phyloP scores from a whole-genome alignment of 2,797 vertebrate species.

The Spondyliosoma cantharus region DNA sequence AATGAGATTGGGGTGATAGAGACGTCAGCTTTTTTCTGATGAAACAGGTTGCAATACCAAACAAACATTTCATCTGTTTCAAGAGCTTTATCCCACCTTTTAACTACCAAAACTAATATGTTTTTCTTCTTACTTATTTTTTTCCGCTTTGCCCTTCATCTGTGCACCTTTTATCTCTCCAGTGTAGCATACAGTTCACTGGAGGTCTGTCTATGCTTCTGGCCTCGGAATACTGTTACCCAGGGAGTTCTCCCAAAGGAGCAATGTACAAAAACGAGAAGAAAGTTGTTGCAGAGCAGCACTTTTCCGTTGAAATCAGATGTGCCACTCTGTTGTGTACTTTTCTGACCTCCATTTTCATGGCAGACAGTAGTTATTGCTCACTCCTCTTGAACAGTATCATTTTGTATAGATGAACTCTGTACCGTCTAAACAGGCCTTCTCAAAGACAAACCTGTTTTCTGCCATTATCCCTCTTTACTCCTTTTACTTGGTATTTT shows the following conservation, averaged over 20 bases:
- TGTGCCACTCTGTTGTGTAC: slow-evolving; percentile 47
- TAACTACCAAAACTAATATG: slow-evolving; percentile 32
- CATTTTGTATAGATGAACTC: slow-evolving; percentile 23
- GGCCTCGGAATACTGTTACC: slow-evolving; percentile 54
- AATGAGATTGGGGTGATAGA: slow-evolving; percentile 60
- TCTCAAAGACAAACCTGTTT: background rate
- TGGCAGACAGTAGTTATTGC: slow-evolving; percentile 36
- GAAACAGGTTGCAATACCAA: slow-evolving; percentile 63
- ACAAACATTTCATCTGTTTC: slow-evolving; percentile 55
- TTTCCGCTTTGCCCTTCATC: slow-evolving; percentile 40
- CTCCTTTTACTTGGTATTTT: background rate
- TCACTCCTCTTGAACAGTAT: slow-evolving; percentile 13
- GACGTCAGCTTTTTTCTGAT: slow-evolving; percentile 65
- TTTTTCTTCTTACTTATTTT: slow-evolving; percentile 27
- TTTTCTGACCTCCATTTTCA: slow-evolving; percentile 60
- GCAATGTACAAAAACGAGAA: slow-evolving; percentile 52
- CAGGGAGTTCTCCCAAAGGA: slow-evolving; percentile 49
- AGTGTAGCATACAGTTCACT: slow-evolving; percentile 55
- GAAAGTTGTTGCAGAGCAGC: slow-evolving; percentile 61
- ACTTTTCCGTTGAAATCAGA: slow-evolving; percentile 59
- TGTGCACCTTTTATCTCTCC: slow-evolving; percentile 58
- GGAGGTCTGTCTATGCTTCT: slow-evolving; percentile 53
- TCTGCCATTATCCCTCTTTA: background rate
- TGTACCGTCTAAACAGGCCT: slow-evolving; percentile 19
- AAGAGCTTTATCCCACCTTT: slow-evolving; percentile 34